A percentile compares a stretch with the other conserved stretches of the same genome.
Conservation (phyloP, 2,113 vertebrate species). For the Desmodus rotundus region DNA sequence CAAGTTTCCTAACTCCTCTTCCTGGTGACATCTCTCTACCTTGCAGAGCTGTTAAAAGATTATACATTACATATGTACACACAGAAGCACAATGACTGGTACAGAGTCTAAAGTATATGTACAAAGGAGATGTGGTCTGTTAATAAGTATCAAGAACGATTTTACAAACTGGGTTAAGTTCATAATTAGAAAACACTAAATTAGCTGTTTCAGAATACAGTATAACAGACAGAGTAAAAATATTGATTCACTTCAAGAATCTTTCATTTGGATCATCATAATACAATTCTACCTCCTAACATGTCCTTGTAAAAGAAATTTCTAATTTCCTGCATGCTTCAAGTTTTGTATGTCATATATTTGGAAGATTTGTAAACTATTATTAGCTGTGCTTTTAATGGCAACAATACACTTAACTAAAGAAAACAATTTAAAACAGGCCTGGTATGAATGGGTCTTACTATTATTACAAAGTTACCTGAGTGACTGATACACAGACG, state of each 20-base stretch:
- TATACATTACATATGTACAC: neutral
- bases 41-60: neutral
- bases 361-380: neutral
- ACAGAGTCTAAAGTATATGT: neutral
- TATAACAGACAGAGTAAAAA: neutral
- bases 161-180: neutral
- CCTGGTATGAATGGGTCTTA: neutral
- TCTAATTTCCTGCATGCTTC: neutral
- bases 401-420: neutral
- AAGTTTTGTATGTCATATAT: neutral
- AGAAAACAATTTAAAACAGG: neutral
- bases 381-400: neutral
- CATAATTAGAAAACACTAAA: neutral
- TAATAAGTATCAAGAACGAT: neutral
- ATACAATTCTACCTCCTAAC: neutral
- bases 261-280: neutral
- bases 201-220: neutral
- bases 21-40: no score
- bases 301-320: neutral
- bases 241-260: neutral
- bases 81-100: neutral
- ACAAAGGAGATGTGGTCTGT: neutral
- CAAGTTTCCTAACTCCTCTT: neutral
- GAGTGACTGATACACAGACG: neutral
- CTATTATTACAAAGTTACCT: neutral